Percentiles rank a stretch among this genome's conserved stretches.
These are phyloP conservation scores for Drosophila murphyi DNA, from an alignment of 1,140 invertebrate genomes.

Conservation along the genomic window DNA sequence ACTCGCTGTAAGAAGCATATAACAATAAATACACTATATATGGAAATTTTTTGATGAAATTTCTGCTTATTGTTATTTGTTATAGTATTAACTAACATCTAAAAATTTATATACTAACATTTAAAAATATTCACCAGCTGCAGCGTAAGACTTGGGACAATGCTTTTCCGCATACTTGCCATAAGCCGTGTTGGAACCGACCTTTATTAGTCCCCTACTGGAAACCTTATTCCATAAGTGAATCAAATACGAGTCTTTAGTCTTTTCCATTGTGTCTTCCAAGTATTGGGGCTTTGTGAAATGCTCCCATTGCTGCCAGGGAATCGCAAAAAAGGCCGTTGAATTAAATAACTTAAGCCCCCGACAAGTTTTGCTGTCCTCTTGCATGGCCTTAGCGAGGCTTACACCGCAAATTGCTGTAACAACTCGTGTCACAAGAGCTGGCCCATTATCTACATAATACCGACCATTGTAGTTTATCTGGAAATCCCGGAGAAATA, in stretches of 20 bases:
- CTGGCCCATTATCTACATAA: constrained; percentile 90
- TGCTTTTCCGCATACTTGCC: constrained; percentile 14
- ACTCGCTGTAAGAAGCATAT: too few species aligned
- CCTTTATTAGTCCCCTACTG: neutral
- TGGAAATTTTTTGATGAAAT: too few species aligned
- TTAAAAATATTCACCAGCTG: constrained; percentile 29
- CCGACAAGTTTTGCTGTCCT: constrained; percentile 85
- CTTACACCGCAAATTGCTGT: constrained; percentile 86
- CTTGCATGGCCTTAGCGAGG: constrained; percentile 86
- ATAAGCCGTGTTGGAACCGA: constrained; percentile 1
- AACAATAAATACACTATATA: too few species aligned
- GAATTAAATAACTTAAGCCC: constrained; percentile 88
- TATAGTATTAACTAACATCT: too few species aligned
- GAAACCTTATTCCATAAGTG: constrained; percentile 32
- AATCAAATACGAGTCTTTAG: constrained; percentile 85
- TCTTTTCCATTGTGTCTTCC: constrained; percentile 84
- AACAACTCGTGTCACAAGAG: constrained; percentile 86
- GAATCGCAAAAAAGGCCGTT: constrained; percentile 88
- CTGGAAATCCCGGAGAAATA: constrained; percentile 86
- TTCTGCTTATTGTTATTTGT: too few species aligned
- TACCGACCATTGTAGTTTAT: constrained; percentile 86
- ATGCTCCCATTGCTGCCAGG: constrained; percentile 86
- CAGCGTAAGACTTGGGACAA: constrained; percentile 18
- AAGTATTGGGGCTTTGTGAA: constrained; percentile 86
- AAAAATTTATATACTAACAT: too few species aligned